These are phyloP conservation scores for Malurus melanocephalus DNA, from an alignment of 2,113 vertebrate genomes.

Conservation along the genomic window DNA sequence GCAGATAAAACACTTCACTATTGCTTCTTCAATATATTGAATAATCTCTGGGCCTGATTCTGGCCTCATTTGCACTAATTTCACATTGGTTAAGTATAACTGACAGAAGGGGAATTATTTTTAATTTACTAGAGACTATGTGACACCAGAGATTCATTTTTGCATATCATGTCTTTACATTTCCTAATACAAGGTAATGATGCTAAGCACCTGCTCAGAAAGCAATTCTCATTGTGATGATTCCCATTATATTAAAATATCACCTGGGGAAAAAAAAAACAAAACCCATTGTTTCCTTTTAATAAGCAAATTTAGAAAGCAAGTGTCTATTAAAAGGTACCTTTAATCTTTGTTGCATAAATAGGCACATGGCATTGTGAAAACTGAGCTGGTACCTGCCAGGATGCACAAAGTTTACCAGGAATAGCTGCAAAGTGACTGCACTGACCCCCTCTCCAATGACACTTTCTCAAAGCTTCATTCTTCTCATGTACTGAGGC, in stretches of 20 bases:
- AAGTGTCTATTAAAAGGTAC: not conserved
- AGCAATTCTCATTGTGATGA: not conserved
- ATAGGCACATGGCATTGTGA: not conserved
- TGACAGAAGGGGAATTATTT: not conserved
- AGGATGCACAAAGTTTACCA: not conserved
- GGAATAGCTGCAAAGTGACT: not conserved
- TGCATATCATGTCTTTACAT: not conserved
- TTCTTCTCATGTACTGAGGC: not conserved
- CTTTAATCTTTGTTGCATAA: not conserved
- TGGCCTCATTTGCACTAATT: not conserved
- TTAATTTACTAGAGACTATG: not conserved
- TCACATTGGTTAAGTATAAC: not conserved
- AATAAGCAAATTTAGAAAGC: not conserved
- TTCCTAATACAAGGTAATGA: not conserved
- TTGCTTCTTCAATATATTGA: not conserved
- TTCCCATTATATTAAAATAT: conserved; percentile 1
- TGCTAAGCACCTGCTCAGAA: not conserved
- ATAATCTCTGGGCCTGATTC: not conserved
- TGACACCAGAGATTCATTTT: conserved; percentile 9
- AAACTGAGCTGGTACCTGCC: not conserved
- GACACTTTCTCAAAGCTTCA: not conserved
- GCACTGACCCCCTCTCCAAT: not conserved
- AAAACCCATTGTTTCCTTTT: not conserved
- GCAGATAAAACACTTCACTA: not conserved
- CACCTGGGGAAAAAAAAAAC: not conserved